A percentile compares a stretch with the other conserved stretches of the same genome.
phyloP scores from a whole-genome alignment of 2,888 invertebrate genomes.

The Cheilosia grossa region DNA sequence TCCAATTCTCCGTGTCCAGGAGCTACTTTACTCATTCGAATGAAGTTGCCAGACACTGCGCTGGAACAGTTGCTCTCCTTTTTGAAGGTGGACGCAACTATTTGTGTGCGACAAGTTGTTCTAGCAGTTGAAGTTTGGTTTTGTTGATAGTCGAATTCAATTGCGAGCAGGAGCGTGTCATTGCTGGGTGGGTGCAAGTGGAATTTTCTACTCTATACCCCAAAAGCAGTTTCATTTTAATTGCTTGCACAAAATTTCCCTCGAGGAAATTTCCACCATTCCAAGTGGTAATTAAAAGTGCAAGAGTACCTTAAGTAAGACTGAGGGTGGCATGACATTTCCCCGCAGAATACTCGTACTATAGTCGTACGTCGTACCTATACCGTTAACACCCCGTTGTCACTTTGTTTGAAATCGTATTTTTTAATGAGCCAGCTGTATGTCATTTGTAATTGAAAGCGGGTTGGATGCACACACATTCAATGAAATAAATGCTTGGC shows the following conservation, averaged over 20 bases:
- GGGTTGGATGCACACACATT: conserved; percentile 2
- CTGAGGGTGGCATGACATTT: conserved; percentile 3
- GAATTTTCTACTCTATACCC: conserved; percentile 20
- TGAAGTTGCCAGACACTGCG: conserved; percentile 53
- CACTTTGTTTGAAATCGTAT: conserved; percentile 46
- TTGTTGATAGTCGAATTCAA: conserved; percentile 47
- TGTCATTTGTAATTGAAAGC: conserved; percentile 38
- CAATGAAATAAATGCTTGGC: conserved; percentile 32
- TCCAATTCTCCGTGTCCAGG: conserved; percentile 37
- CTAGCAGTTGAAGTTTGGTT: conserved; percentile 26
- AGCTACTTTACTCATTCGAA: conserved; percentile 60
- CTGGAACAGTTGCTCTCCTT: conserved; percentile 5
- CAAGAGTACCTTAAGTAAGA: conserved; percentile 24
- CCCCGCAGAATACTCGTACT: not conserved
- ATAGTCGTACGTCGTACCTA: not conserved
- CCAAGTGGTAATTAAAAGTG: conserved; percentile 59
- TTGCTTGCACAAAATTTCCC: conserved; percentile 46
- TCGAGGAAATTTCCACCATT: conserved; percentile 29
- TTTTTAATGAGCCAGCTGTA: conserved; percentile 19
- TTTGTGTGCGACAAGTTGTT: conserved; percentile 35
- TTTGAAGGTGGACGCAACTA: conserved; percentile 5
- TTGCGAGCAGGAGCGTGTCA: conserved; percentile 28
- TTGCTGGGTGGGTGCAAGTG: conserved; percentile 11
- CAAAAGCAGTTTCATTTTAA: conserved; percentile 43
- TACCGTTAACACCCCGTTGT: conserved; percentile 26